Percentiles rank a stretch among this genome's conserved stretches.
Evolutionary conservation across 2,888 invertebrate genomes (phyloP).

Genomic region (Lasioglossum figueresi): DNA sequence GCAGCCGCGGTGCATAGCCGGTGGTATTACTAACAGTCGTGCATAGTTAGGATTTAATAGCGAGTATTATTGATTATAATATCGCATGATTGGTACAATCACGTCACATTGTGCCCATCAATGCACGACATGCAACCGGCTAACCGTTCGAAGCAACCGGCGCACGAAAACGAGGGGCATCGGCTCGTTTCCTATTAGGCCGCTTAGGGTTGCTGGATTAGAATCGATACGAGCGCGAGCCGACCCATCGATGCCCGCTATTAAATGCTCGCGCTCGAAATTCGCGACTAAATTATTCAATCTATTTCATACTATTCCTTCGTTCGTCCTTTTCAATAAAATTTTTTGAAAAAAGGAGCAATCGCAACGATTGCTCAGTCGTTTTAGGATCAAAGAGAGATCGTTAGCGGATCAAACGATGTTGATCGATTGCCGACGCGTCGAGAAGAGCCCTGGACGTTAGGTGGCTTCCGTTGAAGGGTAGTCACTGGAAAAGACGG

Average conservation of each 20-base stretch:
- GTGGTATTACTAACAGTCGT: slow-evolving; percentile 68
- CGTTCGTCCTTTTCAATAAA: background rate
- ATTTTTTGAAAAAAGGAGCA: background rate
- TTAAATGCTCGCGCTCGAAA: background rate
- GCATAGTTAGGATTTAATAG: slow-evolving; percentile 74
- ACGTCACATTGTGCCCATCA: slow-evolving; percentile 77
- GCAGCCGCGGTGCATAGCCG: slow-evolving; percentile 61
- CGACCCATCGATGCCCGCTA: slow-evolving; percentile 21
- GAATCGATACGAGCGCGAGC: slow-evolving; percentile 48
- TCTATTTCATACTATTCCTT: too few species aligned
- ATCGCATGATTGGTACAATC: slow-evolving; percentile 82
- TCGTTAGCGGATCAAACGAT: background rate
- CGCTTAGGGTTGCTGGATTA: slow-evolving; percentile 44
- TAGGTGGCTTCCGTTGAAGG: background rate
- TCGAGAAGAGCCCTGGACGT: background rate
- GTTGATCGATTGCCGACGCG: background rate
- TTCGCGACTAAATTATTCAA: background rate
- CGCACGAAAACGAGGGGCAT: slow-evolving; percentile 63
- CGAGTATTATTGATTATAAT: slow-evolving; percentile 81
- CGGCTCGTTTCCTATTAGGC: slow-evolving; percentile 47
- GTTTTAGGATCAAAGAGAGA: background rate
- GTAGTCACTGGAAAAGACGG: background rate
- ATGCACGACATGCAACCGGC: slow-evolving; percentile 77
- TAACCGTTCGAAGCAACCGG: slow-evolving; percentile 60
- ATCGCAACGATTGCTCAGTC: background rate